Evolutionary conservation across 2,888 invertebrate species (phyloP), one percentile per base, ranked within the genome.

Genomic region (Drosophila histrio): DNA sequence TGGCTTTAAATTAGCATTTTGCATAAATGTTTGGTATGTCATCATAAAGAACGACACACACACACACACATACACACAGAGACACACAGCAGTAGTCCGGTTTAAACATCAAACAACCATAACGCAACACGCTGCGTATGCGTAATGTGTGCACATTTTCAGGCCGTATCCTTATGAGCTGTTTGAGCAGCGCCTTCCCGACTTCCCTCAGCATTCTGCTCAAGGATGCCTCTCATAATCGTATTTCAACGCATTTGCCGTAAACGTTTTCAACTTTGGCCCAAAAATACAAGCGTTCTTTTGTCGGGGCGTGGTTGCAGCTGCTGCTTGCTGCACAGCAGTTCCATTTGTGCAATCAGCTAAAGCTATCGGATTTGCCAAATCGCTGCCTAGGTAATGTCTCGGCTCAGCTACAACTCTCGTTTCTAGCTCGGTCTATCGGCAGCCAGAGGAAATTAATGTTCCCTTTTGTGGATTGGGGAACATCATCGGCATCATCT

Each of bases 381-480:
- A 64, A 81, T 81, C 81, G 64, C 59, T 41, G 59, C 69, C 62
- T 60, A 76, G 73, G 70, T 75, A 71, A 77, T 70, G 60, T 64
- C 60, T 65, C 19, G 8, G 39, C 6, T 32, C 47, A 38, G 30
- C 32, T 22, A 39, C 21, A 22, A 22, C 39, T 21, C 24, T 2
- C 1, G 8, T 9, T 11, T 11, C 8, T 4, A n/a, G 11, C 15
- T 13, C 3, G 30, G 28, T 38, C 13, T 43, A 73, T 70, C 72
- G 66, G 67, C 80, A 78, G 73, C 74, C 77, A 82, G 69, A 89
- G 89, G 89, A 89, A 89, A 89, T 89, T 89, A 90, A 90, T 89
- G 87, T 89, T 89, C 86, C 87, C 79, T 82, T 87, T 86, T 88
- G 77, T 74, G 77, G 77, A 58, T 50, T 74, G 70, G 47, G 38